Conservation (phyloP, 2,797 vertebrate genomes). For the Molossus alvarezi region DNA sequence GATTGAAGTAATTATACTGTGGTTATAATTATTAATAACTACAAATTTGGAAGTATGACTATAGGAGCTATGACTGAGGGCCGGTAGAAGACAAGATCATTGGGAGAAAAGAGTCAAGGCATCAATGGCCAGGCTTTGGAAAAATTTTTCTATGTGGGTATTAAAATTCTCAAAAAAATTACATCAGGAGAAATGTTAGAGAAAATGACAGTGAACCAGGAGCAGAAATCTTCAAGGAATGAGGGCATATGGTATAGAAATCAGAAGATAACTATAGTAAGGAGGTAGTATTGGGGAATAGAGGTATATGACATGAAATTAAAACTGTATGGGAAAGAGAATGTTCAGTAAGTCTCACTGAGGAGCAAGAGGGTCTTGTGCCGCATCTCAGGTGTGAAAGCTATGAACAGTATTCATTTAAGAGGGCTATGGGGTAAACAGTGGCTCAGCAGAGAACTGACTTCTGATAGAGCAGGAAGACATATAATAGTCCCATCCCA, state of each 20-base stretch:
- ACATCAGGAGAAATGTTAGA: not conserved
- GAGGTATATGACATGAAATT: not conserved
- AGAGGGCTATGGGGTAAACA: not conserved
- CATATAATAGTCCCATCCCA: not conserved
- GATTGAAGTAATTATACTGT: not conserved
- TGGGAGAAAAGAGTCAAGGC: not conserved
- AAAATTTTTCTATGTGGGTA: not conserved
- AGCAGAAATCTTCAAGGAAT: not conserved
- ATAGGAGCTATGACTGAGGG: not conserved
- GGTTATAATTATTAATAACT: not conserved
- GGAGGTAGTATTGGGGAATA: not conserved
- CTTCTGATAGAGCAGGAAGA: not conserved
- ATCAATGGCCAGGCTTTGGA: not conserved
- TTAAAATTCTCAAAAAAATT: not conserved
- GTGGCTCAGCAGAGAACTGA: not conserved
- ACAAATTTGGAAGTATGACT: not conserved
- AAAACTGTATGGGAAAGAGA: not conserved
- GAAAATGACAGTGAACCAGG: not conserved
- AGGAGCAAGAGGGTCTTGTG: not conserved
- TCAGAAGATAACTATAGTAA: not conserved
- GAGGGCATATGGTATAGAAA: not conserved
- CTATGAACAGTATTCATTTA: not conserved
- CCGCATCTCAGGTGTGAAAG: not conserved
- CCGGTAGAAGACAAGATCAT: not conserved
- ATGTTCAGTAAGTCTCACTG: not conserved